Evolutionary conservation across 2,113 vertebrate species (phyloP).

Genomic region (Cyprinodon tularosa): DNA sequence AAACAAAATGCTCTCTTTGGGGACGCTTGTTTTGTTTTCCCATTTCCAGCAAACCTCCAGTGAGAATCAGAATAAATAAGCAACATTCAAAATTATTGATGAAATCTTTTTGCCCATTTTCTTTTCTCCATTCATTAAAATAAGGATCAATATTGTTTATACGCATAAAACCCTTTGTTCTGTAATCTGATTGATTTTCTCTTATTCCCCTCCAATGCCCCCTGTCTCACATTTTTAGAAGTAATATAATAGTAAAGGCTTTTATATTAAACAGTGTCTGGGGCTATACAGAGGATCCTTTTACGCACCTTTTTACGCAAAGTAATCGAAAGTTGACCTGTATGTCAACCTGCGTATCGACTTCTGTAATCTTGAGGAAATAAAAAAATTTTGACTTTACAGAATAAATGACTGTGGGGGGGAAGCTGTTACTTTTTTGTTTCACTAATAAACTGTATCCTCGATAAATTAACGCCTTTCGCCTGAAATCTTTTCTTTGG

Average conservation of each 20-base stretch:
- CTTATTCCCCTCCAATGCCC: not conserved
- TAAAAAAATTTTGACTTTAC: slow-evolving; percentile 8
- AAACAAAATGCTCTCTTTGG: not conserved
- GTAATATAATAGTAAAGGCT: slow-evolving; percentile 8
- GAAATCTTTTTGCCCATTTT: not conserved
- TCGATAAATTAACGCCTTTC: slow-evolving; percentile 36
- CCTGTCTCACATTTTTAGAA: not conserved
- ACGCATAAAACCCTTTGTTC: not conserved
- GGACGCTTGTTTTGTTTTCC: not conserved
- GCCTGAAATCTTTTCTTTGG: slow-evolving; percentile 14
- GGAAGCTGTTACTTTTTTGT: slow-evolving; percentile 1
- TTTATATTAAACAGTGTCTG: not conserved
- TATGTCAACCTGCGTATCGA: slow-evolving; percentile 33
- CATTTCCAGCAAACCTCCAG: not conserved
- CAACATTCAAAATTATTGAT: not conserved
- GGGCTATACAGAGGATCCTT: slow-evolving; percentile 41
- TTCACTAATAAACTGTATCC: not conserved
- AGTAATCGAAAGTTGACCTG: slow-evolving; percentile 54
- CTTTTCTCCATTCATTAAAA: not conserved
- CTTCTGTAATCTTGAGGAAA: slow-evolving; percentile 46
- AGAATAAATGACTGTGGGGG: not conserved
- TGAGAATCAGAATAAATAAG: not conserved
- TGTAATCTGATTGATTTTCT: not conserved
- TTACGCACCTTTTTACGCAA: slow-evolving; percentile 24
- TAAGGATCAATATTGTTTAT: not conserved